Evolutionary conservation across 2,113 vertebrate species (phyloP).

Genomic region (human): DNA sequence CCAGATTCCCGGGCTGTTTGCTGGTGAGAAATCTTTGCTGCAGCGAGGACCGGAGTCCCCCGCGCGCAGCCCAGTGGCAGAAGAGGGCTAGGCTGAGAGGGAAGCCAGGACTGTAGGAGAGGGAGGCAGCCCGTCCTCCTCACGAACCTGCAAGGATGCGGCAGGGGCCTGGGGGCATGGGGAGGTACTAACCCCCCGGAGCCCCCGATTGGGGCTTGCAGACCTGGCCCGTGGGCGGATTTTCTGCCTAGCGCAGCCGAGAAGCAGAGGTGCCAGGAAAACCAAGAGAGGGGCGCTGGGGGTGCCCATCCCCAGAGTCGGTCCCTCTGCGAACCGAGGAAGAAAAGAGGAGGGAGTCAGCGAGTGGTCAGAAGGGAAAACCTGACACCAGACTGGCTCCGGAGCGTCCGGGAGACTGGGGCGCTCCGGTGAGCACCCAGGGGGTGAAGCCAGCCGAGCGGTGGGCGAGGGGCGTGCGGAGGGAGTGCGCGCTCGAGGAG

Average conservation of each 20-base stretch:
- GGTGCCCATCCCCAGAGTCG: not conserved
- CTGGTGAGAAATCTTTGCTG: slow-evolving; percentile 62
- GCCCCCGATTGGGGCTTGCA: slow-evolving; percentile 37
- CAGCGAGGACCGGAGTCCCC: slow-evolving; percentile 55
- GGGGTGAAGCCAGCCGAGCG: not conserved
- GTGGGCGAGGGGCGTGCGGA: not conserved
- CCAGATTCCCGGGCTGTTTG: slow-evolving; percentile 33
- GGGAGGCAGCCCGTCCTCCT: slow-evolving; percentile 45
- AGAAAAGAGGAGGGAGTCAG: not conserved
- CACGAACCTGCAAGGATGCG: slow-evolving; percentile 51
- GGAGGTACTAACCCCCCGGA: slow-evolving; percentile 43
- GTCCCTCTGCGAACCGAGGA: not conserved
- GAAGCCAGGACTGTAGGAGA: not conserved
- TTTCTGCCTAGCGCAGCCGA: not conserved
- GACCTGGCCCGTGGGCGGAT: not conserved
- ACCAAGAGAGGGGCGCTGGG: not conserved
- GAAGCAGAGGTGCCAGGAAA: not conserved
- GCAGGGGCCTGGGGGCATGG: slow-evolving; percentile 54
- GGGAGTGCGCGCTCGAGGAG: not conserved
- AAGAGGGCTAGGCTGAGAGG: slow-evolving; percentile 52
- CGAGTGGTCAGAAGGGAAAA: not conserved
- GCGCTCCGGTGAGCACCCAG: not conserved
- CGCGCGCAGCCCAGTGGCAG: slow-evolving; percentile 60
- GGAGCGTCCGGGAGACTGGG: not conserved
- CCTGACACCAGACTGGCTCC: not conserved